Evolutionary conservation across 2,888 invertebrate species (phyloP).

Genomic region (Rhamphomyia laevipes): DNA sequence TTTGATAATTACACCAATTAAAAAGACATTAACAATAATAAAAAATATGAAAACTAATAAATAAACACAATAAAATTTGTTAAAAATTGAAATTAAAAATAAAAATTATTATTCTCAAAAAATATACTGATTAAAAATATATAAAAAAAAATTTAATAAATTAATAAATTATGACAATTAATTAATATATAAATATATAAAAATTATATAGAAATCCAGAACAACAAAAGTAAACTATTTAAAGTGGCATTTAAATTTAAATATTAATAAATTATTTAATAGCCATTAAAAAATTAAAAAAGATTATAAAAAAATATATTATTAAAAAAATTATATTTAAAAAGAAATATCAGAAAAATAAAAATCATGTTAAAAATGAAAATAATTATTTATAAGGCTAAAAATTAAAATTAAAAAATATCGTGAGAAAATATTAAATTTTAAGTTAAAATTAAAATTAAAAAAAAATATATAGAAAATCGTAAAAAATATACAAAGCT

Average conservation of each 20-base stretch:
- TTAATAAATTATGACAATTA: background rate
- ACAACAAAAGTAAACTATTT: background rate
- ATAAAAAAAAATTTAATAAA: background rate
- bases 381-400: background rate
- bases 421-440: no score
- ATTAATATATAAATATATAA: background rate
- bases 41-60: background rate
- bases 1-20: constrained; percentile 92
- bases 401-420: background rate
- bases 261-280: no score
- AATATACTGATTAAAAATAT: background rate
- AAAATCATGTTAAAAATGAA: background rate
- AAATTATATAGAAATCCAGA: background rate
- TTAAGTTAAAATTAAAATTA: no score
- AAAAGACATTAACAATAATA: background rate
- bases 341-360: background rate
- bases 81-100: background rate
- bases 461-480: no score
- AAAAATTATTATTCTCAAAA: background rate
- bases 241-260: background rate
- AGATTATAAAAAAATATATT: background rate
- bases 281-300: background rate
- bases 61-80: background rate
- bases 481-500: no score
- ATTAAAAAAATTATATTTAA: background rate